Base-by-base conservation (phyloP, 2,888 invertebrate genomes). In the Ectemnius continuus region DNA sequence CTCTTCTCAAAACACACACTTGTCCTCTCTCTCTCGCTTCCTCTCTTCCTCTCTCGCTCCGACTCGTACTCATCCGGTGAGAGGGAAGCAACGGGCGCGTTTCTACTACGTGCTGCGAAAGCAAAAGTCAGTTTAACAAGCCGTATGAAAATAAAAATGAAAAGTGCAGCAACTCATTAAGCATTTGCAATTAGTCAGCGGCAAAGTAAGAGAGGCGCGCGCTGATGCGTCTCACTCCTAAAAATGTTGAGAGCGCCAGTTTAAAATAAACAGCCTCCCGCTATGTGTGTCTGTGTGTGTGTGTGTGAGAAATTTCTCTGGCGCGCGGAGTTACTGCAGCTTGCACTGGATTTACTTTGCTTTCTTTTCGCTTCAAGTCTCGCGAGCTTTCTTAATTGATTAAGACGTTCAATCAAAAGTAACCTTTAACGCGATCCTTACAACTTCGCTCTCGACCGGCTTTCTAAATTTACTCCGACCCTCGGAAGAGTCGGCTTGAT, bases 51-150 rank as follows among this genome's bases (percentile, higher is more conserved):
- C 52, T 16, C 36, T 36, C 8, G 4, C 36, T 36, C 23, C 3
- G 5, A 1, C 8, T 36, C 3, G 23, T 23, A 23, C 36, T 11
- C 11, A 36, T 36, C 2, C 36, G 11, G 8, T 36, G 36, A 1
- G 36, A 36, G 36, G 0, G n/a, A 52, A 52, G 2, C 63, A 58
- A 57, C 67, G 36, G 14, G 48, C 45, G 45, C 63, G 1, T 69
- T 45, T 26, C 1, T 79, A 80, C 1, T 79, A 80, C 80, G 79
- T 75, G 79, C 71, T 56, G 67, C 65, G 74, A 70, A 75, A 79
- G 72, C 79, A 74, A 79, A 80, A 60, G 69, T 77, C 70, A 65
- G 65, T 77, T 23, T 79, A 79, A 79, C 80, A 79, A 80, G 79
- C 60, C 52, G 48, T 16, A 1, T 56, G 46, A 66, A 76, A 76